Base-by-base conservation (phyloP, 2,888 invertebrate species). In the Drepanosiphum platanoidis region DNA sequence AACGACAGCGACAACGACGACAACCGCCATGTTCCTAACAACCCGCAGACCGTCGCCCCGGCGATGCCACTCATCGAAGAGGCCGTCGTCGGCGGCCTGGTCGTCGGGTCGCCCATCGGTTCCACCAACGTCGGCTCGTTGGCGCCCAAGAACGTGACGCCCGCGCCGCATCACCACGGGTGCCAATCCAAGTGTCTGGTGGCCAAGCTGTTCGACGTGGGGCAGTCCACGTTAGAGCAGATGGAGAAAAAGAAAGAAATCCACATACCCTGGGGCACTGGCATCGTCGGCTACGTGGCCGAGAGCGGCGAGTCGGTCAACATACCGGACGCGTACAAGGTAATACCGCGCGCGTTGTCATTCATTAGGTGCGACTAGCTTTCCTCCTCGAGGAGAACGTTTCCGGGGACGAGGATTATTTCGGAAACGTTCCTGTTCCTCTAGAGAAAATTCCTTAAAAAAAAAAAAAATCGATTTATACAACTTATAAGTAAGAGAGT, bases 241-340 rank as follows among this genome's bases (percentile, higher is more conserved):
- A 96, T 96, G 94, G 96, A 96, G 90, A 94, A 95, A 89, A 94
- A 95, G 88, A 96, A 97, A 87, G 97, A 97, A 91, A 97, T 97
- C 88, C 92, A 94, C 89, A 96, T 98, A 89, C 96, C 97, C 34
- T 97, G 97, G 96, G 97, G 97, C 82, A 95, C 94, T 82, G 98
- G 98, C 86, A 97, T 98, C 89, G 97, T 97, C 61, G 98, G 97
- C 22, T 95, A 95, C 90, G 97, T 97, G 71, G 98, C 97, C 30
- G 95, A 96, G 89, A 96, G 95, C 89, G 97, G 97, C 83, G 95
- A 95, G 89, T 94, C 96, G 18, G 96, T 97, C 89, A 98, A 97
- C 91, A 97, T 98, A 90, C 96, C 96, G 86, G 97, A 98, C 90
- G 97, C 97, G 83, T 98, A 98, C 91, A 94, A 97, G 94, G 96